Conservation (phyloP, 2,113 vertebrate genomes). For the Hippocampus zosterae region DNA sequence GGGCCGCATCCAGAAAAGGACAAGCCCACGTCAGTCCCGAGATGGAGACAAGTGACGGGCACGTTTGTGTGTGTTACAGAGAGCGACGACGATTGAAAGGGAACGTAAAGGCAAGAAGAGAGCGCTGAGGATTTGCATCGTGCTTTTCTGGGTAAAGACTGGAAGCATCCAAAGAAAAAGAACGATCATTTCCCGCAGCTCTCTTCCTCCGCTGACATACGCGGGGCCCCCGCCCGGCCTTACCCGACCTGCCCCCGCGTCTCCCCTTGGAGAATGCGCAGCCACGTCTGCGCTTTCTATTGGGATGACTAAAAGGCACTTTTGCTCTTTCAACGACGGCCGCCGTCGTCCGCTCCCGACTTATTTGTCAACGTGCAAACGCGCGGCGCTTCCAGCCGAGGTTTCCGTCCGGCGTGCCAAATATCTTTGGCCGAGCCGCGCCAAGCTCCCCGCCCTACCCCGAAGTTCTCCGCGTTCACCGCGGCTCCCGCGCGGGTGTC, state of each 20-base stretch:
- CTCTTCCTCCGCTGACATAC: slow-evolving; percentile 21
- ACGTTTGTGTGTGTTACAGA: no score
- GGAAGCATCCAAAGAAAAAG: slow-evolving; percentile 15
- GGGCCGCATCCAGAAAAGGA: no score
- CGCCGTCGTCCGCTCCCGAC: slow-evolving; percentile 35
- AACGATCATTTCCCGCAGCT: slow-evolving; percentile 49
- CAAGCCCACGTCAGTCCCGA: no score
- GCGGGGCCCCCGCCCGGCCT: slow-evolving; percentile 26
- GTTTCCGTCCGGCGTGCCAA: slow-evolving; percentile 62
- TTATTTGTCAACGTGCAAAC: slow-evolving; percentile 15
- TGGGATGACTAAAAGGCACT: slow-evolving; percentile 61
- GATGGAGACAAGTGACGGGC: no score
- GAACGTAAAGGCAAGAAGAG: slow-evolving; percentile 21
- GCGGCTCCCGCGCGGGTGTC: slow-evolving; percentile 57
- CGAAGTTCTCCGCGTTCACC: slow-evolving; percentile 46
- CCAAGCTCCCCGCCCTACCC: slow-evolving; percentile 11
- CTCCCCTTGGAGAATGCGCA: slow-evolving; percentile 43
- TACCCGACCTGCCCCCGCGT: slow-evolving; percentile 19
- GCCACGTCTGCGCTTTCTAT: slow-evolving; percentile 63
- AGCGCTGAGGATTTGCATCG: slow-evolving; percentile 34
- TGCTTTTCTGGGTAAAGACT: slow-evolving; percentile 40
- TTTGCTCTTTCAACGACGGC: slow-evolving; percentile 54
- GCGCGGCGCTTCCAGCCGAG: slow-evolving; percentile 30
- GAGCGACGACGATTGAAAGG: no score
- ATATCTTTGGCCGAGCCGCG: slow-evolving; percentile 38